Evolutionary conservation across 92 coral and sea anemone genomes (phyloP), one percentile per base, ranked within the genome.

Genomic region (Zoanthus sociatus): DNA sequence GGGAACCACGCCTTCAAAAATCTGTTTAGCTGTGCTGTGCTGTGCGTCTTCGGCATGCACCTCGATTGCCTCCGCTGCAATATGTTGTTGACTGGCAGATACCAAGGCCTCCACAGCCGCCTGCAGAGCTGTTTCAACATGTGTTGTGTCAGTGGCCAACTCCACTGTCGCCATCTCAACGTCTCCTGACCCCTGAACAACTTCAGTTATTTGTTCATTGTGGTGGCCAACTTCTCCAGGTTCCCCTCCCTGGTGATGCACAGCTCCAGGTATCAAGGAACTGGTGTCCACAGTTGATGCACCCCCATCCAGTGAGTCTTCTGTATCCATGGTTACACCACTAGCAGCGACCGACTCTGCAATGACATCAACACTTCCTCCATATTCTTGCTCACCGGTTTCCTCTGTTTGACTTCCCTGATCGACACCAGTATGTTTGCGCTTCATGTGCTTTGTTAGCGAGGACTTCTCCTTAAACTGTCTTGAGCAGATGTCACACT

Each of bases 381-480:
- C 92, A 76, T 91, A 91, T 69, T 94, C 98, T 17, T 92, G 92
- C 83, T 94, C 98, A 1, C 98, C 98, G 9, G 96, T 93, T 91
- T 94, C 98, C 32, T 94, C 98, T 0, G 98, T 94, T 78, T 94
- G 98, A 48, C 98, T 94, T 54, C 98, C 98, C 78, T 94, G 98
- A 86, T 94, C 98, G 55, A 94, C 98, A 10, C 86, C 90, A 18
- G 98, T 91, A 90, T 97, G 99, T 81, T 95, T 96, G n/a, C 99
- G 97, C 73, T 97, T 97, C 87, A 97, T 87, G 90, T 97, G 99
- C 85, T 97, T 97, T 46, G 99, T 96, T 73, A 97, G 92, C 9
- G 99, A 97, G 56, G 99, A 97, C 68, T 97, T 97, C 89, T 97
- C 99, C 63, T 97, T 97, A 92, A 97, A 97, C 76, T 91, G 93